Evolutionary conservation across 2,888 invertebrate genomes (phyloP), one percentile per base, ranked within the genome.

Genomic region (Brenthis hecate): DNA sequence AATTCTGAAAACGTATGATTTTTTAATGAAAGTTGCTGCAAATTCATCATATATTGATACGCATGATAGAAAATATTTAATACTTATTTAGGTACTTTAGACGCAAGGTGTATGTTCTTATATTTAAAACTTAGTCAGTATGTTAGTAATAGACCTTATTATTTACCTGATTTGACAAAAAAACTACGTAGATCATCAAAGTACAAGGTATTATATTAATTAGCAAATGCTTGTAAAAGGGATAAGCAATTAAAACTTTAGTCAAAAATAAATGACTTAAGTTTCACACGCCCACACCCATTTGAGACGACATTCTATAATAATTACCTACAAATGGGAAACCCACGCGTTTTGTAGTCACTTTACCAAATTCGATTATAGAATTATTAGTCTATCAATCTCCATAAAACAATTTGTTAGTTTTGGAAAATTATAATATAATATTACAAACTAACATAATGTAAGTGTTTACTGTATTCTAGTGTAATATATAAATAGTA

Each of bases 361-460:
- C 68, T 67, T 71, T 65, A 64, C 23, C 23, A 51, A 54, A 68
- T 64, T 65, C 53, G 47, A 60, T 69, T 71, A 73, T 71, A 71
- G 67, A 69, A 73, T 73, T 71, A 71, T 71, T 69, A 69, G 48
- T 56, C 66, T 71, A 69, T 69, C 69, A 65, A 70, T 70, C 65
- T 68, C 62, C 51, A 64, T 70, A 68, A 65, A 68, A 67, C 32
- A 58, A 68, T 67, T 68, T 65, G 65, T 68, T 62, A 43, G 11
- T 8, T 43, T 43, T 43, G 11, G 11, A 43, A 43, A 2, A 8
- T 36, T 36, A 8, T 36, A 43, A 43, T 11, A 11, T 43, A 43
- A 3, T 8, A 28, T 28, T 28, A 28, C 28, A 43, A 43, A 11
- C 11, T 43, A 8, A 43, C 36, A 43, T 43, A 43, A 8, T 54